Percentiles rank a stretch among this genome's conserved stretches.
phyloP scores from a whole-genome alignment of 2,888 invertebrate genomes.

The Chalcis sispes region DNA sequence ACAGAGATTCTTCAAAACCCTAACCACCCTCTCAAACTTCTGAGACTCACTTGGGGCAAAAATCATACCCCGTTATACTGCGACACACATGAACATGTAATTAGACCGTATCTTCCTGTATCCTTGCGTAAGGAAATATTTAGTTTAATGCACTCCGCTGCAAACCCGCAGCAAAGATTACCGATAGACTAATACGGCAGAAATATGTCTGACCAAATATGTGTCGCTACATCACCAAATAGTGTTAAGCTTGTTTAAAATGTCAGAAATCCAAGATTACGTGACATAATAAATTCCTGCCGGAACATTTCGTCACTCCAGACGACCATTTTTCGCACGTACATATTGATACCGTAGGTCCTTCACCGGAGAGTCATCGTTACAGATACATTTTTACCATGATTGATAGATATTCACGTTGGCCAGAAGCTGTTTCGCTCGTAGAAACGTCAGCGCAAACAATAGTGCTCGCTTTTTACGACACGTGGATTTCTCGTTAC shows the following conservation, averaged over 20 bases:
- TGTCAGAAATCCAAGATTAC: constrained; percentile 7
- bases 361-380: not conserved
- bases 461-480: not conserved
- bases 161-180: not conserved
- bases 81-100: no score
- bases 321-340: constrained; percentile 3
- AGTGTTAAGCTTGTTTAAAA: not conserved
- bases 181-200: not conserved
- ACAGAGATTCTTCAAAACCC: not conserved
- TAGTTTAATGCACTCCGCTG: not conserved
- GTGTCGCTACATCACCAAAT: not conserved
- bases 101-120: not conserved
- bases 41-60: not conserved
- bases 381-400: not conserved
- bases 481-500: not conserved
- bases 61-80: not conserved
- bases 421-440: not conserved
- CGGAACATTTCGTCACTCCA: not conserved
- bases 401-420: not conserved
- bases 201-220: not conserved
- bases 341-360: constrained; percentile 1
- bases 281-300: not conserved
- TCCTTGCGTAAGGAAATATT: not conserved
- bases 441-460: not conserved
- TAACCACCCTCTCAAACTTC: not conserved